Percentiles rank a stretch among this genome's conserved stretches.
Conservation (phyloP, 2,797 vertebrate genomes). For the Strix occidentalis region DNA sequence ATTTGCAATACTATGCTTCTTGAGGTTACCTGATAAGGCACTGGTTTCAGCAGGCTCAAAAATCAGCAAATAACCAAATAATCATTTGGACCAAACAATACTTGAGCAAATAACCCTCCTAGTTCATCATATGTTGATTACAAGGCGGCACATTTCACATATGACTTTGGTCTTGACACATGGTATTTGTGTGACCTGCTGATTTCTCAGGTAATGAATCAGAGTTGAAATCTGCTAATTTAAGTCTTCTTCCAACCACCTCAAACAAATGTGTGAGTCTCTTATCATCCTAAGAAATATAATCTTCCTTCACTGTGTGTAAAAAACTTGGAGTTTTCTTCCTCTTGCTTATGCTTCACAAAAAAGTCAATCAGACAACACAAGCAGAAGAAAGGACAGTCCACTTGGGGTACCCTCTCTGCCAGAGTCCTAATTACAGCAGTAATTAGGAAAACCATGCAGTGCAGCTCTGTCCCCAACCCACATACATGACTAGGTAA, state of each 20-base stretch:
- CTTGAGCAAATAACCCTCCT: background rate
- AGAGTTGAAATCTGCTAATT: background rate
- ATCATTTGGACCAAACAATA: background rate
- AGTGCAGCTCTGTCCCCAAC: background rate
- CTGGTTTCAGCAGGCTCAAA: conserved; percentile 2
- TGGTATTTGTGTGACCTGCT: background rate
- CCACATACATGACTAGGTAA: background rate
- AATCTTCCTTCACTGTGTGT: background rate
- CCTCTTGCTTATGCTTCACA: background rate
- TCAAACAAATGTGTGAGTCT: background rate
- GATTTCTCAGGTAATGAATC: background rate
- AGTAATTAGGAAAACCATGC: background rate
- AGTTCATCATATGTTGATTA: background rate
- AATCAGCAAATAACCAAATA: conserved; percentile 11
- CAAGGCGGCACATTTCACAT: background rate
- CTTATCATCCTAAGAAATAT: background rate
- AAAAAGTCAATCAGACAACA: background rate
- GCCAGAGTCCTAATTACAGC: background rate
- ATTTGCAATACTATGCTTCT: background rate
- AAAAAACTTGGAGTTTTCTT: background rate
- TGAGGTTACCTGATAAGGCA: background rate
- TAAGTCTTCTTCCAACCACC: background rate
- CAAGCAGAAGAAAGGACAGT: background rate
- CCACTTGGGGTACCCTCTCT: background rate
- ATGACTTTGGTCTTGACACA: background rate